These are phyloP conservation scores for Ailuropoda melanoleuca DNA, from an alignment of 2,113 vertebrate genomes.

Conservation along the genomic window DNA sequence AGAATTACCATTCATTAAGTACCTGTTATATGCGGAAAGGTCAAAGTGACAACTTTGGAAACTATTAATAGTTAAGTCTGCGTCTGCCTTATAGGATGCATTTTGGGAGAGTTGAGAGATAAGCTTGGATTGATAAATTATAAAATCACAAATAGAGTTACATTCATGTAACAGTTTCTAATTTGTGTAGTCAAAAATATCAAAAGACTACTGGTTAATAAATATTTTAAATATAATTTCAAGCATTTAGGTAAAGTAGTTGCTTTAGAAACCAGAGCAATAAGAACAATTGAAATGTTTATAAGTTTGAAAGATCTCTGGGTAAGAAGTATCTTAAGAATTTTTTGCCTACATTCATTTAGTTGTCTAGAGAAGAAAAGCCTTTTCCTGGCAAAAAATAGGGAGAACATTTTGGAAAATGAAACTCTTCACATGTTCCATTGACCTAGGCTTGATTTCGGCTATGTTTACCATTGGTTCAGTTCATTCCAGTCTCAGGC, in stretches of 20 bases:
- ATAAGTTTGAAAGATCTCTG: neutral
- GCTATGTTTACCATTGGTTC: neutral
- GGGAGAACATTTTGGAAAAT: slow-evolving; percentile 28
- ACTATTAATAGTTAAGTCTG: slow-evolving; percentile 15
- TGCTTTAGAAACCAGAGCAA: slow-evolving; percentile 29
- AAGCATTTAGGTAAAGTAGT: slow-evolving; percentile 12
- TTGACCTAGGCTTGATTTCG: neutral
- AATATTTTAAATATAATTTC: slow-evolving; percentile 56
- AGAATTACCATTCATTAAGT: neutral
- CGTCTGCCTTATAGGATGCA: neutral
- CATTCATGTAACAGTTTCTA: neutral
- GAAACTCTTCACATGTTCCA: neutral
- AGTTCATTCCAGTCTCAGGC: neutral
- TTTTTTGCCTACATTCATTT: slow-evolving; percentile 3
- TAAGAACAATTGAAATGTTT: slow-evolving; percentile 39
- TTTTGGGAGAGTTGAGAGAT: slow-evolving; percentile 25
- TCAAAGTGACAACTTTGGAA: neutral
- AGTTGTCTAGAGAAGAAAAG: neutral
- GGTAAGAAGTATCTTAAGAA: neutral
- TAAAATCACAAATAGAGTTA: slow-evolving; percentile 18
- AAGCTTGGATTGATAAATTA: neutral
- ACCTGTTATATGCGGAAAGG: neutral
- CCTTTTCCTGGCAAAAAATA: neutral
- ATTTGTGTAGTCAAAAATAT: neutral
- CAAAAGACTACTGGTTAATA: neutral